A percentile compares a stretch with the other conserved stretches of the same genome.
Conservation (phyloP, 2,113 vertebrate genomes). For the Platycercus adscitus region DNA sequence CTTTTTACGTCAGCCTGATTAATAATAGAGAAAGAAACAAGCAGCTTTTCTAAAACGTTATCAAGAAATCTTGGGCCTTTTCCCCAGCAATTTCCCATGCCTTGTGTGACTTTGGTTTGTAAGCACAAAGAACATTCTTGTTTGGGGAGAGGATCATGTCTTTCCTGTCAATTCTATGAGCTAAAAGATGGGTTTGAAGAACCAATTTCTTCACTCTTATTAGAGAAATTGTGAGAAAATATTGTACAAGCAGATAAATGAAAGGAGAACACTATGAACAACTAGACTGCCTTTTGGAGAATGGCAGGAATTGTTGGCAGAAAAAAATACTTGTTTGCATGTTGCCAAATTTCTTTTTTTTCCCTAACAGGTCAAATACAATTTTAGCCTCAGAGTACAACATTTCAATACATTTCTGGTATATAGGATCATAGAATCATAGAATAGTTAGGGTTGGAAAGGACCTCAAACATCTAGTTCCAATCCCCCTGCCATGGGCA, state of each 20-base stretch:
- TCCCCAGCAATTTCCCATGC: not conserved
- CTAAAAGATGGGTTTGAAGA: not conserved
- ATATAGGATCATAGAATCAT: not conserved
- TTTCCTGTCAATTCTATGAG: not conserved
- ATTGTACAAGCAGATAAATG: not conserved
- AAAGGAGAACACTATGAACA: not conserved
- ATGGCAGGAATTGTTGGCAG: not conserved
- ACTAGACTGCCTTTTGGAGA: not conserved
- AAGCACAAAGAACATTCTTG: not conserved
- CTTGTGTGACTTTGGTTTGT: not conserved
- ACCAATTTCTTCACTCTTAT: not conserved
- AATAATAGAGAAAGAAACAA: not conserved
- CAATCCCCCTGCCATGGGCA: no score
- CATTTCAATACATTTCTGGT: not conserved
- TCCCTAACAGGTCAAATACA: not conserved
- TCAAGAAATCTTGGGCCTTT: not conserved
- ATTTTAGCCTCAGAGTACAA: not conserved
- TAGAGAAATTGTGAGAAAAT: not conserved
- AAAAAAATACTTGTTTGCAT: not conserved
- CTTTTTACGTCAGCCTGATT: not conserved
- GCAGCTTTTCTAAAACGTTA: not conserved
- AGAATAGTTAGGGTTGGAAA: no score
- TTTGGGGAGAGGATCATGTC: not conserved
- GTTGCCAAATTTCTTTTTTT: not conserved
- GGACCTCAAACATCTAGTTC: no score